A percentile compares a stretch with the other conserved stretches of the same genome.
phyloP scores from a whole-genome alignment of 2,797 vertebrate species.

The Knipowitschia caucasica region DNA sequence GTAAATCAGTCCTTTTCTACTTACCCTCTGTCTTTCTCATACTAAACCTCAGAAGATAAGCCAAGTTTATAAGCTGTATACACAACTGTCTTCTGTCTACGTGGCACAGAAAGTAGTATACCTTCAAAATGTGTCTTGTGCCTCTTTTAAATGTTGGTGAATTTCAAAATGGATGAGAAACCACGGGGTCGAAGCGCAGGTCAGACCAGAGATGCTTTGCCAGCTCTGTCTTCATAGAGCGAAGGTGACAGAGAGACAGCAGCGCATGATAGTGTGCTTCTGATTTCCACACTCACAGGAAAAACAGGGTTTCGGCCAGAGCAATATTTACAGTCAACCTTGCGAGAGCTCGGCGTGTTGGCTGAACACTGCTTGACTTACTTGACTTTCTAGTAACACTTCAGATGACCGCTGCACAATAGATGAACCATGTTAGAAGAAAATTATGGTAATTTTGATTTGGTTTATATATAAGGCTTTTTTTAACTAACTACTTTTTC shows the following conservation, averaged over 20 bases:
- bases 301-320: slow-evolving; percentile 52
- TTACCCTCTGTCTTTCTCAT: slow-evolving; percentile 41
- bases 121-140: slow-evolving; percentile 61
- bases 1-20: slow-evolving; percentile 38
- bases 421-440: too few species aligned
- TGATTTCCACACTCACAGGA: slow-evolving; percentile 48
- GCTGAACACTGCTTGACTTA: slow-evolving; percentile 61
- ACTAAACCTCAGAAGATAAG: slow-evolving; percentile 36
- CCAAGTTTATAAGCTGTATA: slow-evolving; percentile 28
- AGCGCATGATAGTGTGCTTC: slow-evolving; percentile 31
- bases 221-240: slow-evolving; percentile 34
- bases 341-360: slow-evolving; percentile 66
- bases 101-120: slow-evolving; percentile 47
- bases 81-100: slow-evolving; percentile 33
- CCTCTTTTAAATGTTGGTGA: slow-evolving; percentile 52
- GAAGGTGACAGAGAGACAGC: slow-evolving; percentile 48
- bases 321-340: slow-evolving; percentile 74
- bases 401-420: not conserved
- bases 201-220: slow-evolving; percentile 40
- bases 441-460: too few species aligned
- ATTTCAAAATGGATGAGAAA: slow-evolving; percentile 61
- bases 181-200: slow-evolving; percentile 60
- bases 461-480: too few species aligned
- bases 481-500: too few species aligned
- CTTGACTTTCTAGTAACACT: slow-evolving; percentile 16